Base-by-base conservation (phyloP, 2,888 invertebrate genomes). In the Cephus pygmeus region DNA sequence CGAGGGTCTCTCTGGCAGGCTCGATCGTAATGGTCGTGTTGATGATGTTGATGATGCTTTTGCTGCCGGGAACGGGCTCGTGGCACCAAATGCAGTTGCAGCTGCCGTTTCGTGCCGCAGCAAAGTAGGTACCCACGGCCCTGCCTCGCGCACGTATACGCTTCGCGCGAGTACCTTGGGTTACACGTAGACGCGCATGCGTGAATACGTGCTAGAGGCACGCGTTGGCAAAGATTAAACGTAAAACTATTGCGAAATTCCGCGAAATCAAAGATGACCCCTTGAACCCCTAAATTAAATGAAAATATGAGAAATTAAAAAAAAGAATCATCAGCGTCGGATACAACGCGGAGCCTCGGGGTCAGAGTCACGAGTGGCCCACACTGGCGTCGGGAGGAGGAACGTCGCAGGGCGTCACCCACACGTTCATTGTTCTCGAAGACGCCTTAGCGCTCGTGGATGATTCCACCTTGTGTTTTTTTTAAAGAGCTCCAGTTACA, bases 31-130 rank as follows among this genome's bases (percentile, higher is more conserved):
- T 56, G 56, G 23, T 56, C 56, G 56, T 56, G 56, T 56, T 56
- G 76, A 34, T 71, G 36, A 73, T 71, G 75, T 69, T 31, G 56
- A 76, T 73, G 78, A 80, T 40, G 73, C n/a, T 69, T 33, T 69
- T 71, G 77, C 81, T 82, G 83, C 85, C 82, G 85, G 84, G 56
- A 56, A 87, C 12, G 75, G 87, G 87, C 87, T 88, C 89, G 89
- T 89, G 89, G 89, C 89, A 87, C 83, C 82, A 79, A 81, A 79
- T 81, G 83, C 83, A 87, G 86, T 83, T 88, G 89, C 89, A 87
- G 88, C 88, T 89, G 88, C 87, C 84, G 84, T 79, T 85, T 85
- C 85, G 85, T 83, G 68, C 33, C 56, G 23, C 56, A 23, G 23
- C 56, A 56, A 56, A 56, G 56, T 56, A 23, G 56, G 56, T 56